Conservation (phyloP, 2,113 vertebrate species). For the Spilogale gracilis region DNA sequence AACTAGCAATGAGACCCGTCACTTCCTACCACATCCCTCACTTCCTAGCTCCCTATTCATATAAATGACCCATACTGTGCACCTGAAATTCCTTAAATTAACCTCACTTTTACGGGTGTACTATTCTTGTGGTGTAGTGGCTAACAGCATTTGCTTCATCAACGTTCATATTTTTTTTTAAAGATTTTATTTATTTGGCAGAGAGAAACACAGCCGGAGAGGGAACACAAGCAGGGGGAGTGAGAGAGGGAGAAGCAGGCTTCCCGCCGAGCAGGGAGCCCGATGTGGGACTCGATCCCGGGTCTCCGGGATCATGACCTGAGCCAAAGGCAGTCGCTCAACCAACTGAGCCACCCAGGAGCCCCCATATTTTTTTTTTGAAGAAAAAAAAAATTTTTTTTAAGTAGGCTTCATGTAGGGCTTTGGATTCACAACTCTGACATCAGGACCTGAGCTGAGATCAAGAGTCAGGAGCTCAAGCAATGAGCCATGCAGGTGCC, state of each 20-base stretch:
- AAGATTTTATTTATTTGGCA: too few species aligned
- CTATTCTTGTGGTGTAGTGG: too few species aligned
- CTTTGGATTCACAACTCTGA: neutral
- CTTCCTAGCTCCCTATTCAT: neutral
- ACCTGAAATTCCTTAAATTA: neutral
- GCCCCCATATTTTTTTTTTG: neutral
- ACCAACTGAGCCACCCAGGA: too few species aligned
- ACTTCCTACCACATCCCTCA: neutral
- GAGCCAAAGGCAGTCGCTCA: too few species aligned
- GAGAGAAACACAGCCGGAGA: too few species aligned
- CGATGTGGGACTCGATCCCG: too few species aligned
- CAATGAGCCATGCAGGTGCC: neutral
- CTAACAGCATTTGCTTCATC: rapidly evolving
- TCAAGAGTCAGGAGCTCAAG: neutral
- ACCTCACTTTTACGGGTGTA: neutral
- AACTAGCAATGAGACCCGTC: neutral
- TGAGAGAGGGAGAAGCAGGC: too few species aligned
- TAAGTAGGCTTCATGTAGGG: neutral
- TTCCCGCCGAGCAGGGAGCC: too few species aligned
- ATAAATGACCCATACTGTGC: neutral
- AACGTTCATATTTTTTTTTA: too few species aligned
- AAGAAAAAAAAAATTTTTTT: neutral
- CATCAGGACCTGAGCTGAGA: neutral
- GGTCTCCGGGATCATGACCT: too few species aligned
- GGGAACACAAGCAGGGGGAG: too few species aligned